Base-by-base conservation (phyloP, 64 coral and sea anemone species). In the Porites australiensis region DNA sequence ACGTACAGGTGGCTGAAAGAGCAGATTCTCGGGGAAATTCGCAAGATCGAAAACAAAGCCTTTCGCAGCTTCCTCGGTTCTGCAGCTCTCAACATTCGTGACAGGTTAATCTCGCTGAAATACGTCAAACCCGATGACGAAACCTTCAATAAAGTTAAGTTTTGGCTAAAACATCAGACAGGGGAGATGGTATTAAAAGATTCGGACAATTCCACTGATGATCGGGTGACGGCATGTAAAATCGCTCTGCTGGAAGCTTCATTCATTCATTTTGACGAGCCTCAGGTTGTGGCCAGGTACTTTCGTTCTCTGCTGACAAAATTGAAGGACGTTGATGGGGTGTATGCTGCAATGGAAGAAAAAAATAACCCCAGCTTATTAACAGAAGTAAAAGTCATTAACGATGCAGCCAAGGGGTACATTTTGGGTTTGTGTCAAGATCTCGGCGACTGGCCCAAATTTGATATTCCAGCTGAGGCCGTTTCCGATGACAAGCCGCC, bases 231-330 rank as follows among this genome's bases (percentile, higher is more conserved):
- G 4, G 95, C 72, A 14, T 68, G 89, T 15, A 98, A 91, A 46
- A 82, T 98, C 10, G 95, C 92, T 8, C 59, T 98, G 58, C 67
- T 98, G 3, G 95, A 98, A 22, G 59, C 13, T n/a, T 54, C 83
- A 48, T 94, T 98, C 21, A 84, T 98, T n/a, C 77, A 98, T 74
- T 94, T 77, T 65, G 95, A 98, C 68, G 82, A 98, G 8, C 88
- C 88, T 4, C 45, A 75, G 44, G 21, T 58, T 6, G 95, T 88
- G 52, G 68, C 75, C 8, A 87, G 74, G 3, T 7, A 70, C n/a
- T 94, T 88, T 43, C 90, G 89, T 16, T 14, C 11, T 72, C 46
- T 94, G 14, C 69, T 98, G 11, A 63, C 4, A 18, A 66, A 88
- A 18, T 49, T 98, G 4, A 14, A 68, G 5, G 82, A 87, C 16